Percentiles rank a stretch among this genome's conserved stretches.
phyloP scores from a whole-genome alignment of 2,797 vertebrate genomes.

The Poecilia picta region DNA sequence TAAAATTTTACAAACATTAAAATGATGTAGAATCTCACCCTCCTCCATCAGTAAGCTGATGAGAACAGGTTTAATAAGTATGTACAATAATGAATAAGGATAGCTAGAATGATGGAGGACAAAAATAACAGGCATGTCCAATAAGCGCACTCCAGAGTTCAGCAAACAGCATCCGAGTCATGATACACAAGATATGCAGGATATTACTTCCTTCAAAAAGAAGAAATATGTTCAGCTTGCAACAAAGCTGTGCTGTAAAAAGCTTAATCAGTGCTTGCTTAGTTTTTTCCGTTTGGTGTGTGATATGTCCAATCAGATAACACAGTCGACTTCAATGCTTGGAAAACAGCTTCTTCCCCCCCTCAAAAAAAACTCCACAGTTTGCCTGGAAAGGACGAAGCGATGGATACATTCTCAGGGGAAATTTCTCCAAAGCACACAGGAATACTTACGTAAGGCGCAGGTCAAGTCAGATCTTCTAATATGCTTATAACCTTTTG shows the following conservation, averaged over 20 bases:
- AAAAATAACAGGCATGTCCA: constrained; percentile 16
- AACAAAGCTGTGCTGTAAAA: background rate
- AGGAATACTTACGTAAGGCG: constrained; percentile 58
- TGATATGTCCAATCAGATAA: constrained; percentile 19
- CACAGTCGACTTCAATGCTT: constrained; percentile 9
- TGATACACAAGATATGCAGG: constrained; percentile 25
- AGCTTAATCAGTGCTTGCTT: background rate
- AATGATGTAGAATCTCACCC: constrained; percentile 38
- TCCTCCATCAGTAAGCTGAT: constrained; percentile 67
- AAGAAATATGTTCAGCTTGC: background rate
- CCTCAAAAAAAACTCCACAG: constrained; percentile 6
- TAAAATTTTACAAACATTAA: constrained; percentile 37
- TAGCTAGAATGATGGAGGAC: constrained; percentile 11
- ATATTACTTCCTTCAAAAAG: constrained; percentile 24
- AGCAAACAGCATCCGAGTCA: constrained; percentile 16
- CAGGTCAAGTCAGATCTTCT: constrained; percentile 39
- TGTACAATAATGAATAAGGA: constrained; percentile 37
- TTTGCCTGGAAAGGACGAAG: constrained; percentile 17
- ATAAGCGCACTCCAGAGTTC: constrained; percentile 3
- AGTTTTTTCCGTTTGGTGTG: constrained; percentile 5
- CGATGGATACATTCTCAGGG: constrained; percentile 54
- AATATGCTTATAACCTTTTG: constrained; percentile 19
- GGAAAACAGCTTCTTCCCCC: background rate
- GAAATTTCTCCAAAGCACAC: constrained; percentile 34
- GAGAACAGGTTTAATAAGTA: constrained; percentile 46